Evolutionary conservation across 2,113 vertebrate genomes (phyloP).

Genomic region (Saccopteryx leptura): DNA sequence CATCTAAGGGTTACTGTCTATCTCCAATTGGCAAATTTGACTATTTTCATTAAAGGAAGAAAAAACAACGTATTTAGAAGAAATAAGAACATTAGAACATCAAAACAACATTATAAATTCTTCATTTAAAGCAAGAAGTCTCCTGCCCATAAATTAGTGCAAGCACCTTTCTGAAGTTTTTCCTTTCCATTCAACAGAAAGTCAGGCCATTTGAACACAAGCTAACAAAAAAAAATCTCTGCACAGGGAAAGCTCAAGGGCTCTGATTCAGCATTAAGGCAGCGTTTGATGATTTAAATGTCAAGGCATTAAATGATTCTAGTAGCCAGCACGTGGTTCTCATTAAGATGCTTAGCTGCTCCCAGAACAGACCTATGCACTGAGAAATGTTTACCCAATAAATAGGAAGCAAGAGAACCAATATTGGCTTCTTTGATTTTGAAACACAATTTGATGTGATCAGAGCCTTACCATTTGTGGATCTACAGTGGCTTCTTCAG

Average conservation of each 20-base stretch:
- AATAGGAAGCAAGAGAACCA: not conserved
- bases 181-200: not conserved
- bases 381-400: not conserved
- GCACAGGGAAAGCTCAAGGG: not conserved
- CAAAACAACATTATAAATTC: not conserved
- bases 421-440: too few species aligned
- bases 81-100: not conserved
- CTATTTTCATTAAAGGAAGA: not conserved
- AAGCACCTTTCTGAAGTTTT: not conserved
- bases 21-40: too few species aligned
- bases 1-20: fast-evolving
- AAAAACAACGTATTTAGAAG: not conserved
- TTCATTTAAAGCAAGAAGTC: not conserved
- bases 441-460: fast-evolving
- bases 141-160: fast-evolving
- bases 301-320: not conserved
- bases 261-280: not conserved
- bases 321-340: not conserved
- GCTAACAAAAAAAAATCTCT: too few species aligned
- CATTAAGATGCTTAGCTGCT: not conserved
- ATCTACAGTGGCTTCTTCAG: not conserved
- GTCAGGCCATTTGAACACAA: not conserved
- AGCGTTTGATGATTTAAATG: not conserved
- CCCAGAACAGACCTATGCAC: not conserved
- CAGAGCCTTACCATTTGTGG: not conserved